Percentiles rank a stretch among this genome's conserved stretches.
These are phyloP conservation scores for Lamellibrachia columna DNA, from an alignment of 2,888 invertebrate genomes.

Conservation along the genomic window DNA sequence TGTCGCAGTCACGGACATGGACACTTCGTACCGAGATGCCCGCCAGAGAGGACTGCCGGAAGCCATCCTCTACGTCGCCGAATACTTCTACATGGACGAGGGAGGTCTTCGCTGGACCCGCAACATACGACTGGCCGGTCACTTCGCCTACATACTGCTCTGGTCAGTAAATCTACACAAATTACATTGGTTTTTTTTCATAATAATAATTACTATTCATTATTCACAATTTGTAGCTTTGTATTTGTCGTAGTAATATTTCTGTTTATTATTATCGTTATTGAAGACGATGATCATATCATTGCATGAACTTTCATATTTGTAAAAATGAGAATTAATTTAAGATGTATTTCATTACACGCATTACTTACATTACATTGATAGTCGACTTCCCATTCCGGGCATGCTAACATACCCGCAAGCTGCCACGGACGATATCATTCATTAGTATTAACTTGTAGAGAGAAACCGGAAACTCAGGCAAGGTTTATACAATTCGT, in stretches of 20 bases:
- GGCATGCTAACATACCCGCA: neutral
- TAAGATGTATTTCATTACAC: neutral
- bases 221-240: neutral
- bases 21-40: slow-evolving; percentile 82
- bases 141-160: slow-evolving; percentile 87
- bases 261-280: neutral
- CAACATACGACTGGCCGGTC: slow-evolving; percentile 92
- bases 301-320: neutral
- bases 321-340: too few species aligned
- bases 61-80: slow-evolving; percentile 92
- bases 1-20: slow-evolving; percentile 80
- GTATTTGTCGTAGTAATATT: neutral
- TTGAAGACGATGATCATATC: neutral
- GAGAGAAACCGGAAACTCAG: too few species aligned
- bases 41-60: slow-evolving; percentile 88
- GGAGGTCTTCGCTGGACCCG: slow-evolving; percentile 97
- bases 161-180: slow-evolving; percentile 74
- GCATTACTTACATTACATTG: neutral
- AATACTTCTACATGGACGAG: slow-evolving; percentile 91
- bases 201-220: neutral
- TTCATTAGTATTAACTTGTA: neutral
- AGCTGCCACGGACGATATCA: neutral
- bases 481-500: too few species aligned
- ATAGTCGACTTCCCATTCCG: too few species aligned
- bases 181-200: neutral